Evolutionary conservation across 2,888 invertebrate genomes (phyloP), one percentile per base, ranked within the genome.

Genomic region (Melinopterus prodromus): DNA sequence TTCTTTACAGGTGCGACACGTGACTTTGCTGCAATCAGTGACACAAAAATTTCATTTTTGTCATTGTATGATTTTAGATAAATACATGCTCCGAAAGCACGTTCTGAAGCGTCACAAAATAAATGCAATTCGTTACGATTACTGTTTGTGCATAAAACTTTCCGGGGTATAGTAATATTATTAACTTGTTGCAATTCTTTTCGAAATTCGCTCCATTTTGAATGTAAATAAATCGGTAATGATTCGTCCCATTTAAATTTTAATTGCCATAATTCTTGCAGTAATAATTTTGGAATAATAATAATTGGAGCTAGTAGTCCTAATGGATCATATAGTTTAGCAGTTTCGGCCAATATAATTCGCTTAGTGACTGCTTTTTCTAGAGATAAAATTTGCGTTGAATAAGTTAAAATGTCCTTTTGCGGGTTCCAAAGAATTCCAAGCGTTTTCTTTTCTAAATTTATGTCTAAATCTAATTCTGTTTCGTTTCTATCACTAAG

Each of bases 1-100:
- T 14, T 9, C 71, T 77, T 77, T 6, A 77, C 5, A 7, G 37
- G 77, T 14, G 71, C 71, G 6, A 77, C 77, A n/a, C 77, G 70
- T 15, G 37, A 36, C 36, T 77, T 77, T 36, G 77, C 12, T 53
- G 53, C 53, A 9, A 53, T 53, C 53, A 53, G 5, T 53, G 53
- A 53, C 12, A 53, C 53, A 7, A 53, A 53, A 53, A 53, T 4
- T 7, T 53, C 12, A 53, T 53, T 53, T 53, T 53, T 53, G 53
- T 53, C 53, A 53, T 53, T 53, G 53, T 53, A 53, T 7, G 53
- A 53, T 71, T 71, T 71, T 16, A 71, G 5, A 26, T 71, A 71
- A 71, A 71, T 26, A 4, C 71, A 71, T 6, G 16, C 16, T 4
- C 71, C 26, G 71, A 12, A 71, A 7, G 71, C 71, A 16, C 71